Evolutionary conservation across 2,113 vertebrate species (phyloP), one percentile per base, ranked within the genome.

Genomic region (Catharus minimus): DNA sequence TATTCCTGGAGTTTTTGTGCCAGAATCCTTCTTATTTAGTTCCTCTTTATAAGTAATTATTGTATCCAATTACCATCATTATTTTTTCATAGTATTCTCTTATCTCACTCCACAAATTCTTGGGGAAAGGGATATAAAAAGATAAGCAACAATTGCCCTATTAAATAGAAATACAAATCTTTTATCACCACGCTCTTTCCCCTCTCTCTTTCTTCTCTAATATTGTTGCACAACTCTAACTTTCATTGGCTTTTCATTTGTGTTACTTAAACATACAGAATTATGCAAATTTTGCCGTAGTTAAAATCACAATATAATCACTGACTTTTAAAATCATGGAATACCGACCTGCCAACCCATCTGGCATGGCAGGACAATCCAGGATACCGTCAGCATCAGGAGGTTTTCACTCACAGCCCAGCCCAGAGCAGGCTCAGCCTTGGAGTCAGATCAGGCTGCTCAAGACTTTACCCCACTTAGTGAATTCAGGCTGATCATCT

Each of bases 1-100:
- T 96, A 86, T 82, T 94, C 47, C 82, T 88, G 77, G 73, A 88
- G 89, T 96, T 96, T 95, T 92, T 89, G 61, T 86, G 76, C 68
- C 69, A 91, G 75, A 93, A 91, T 89, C 57, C 24, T 75, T 68
- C 36, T 19, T 81, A 49, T 89, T 83, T 92, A 20, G 36, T 78
- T 72, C 9, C 36, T 79, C 60, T 67, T 94, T 95, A 94, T 89
- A 96, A 94, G 65, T 89, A 79, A 66, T 89, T 94, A 61, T 10
- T 60, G 33, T 23, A 53, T 87, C 19, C 9, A 79, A 62, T 47
- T 68, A 23, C 3, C 3, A 21, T 28, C 3, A 33, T 53, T 11
- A 14, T 53, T 62, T 28, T 75, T 88, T 64, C 5, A 46, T 20
- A 66, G n/a, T 38, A 13, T 39, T 84, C 39, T 72, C 22, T 78